These are phyloP conservation scores for Oreotrochilus melanogaster DNA, from an alignment of 2,113 vertebrate genomes.

Conservation along the genomic window DNA sequence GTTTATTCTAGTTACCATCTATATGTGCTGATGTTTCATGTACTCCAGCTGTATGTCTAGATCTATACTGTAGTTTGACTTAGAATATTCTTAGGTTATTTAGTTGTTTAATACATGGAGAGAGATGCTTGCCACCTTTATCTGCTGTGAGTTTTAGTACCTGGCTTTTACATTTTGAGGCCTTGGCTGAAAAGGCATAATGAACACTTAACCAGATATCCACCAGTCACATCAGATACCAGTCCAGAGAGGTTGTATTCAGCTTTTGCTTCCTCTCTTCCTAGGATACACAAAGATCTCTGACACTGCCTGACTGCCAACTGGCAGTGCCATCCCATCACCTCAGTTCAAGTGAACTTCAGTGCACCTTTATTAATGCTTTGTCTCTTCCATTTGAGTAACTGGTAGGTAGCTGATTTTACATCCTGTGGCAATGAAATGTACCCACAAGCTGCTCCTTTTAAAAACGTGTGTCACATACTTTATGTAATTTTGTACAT, in stretches of 20 bases:
- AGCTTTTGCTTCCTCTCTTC: not conserved
- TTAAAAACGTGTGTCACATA: fast-evolving
- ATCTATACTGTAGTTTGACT: not conserved
- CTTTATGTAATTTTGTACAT: not conserved
- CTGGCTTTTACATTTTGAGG: slow-evolving; percentile 7
- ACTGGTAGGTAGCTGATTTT: not conserved
- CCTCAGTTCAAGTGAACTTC: not conserved
- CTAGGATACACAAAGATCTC: not conserved
- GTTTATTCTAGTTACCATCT: not conserved
- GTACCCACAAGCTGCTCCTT: not conserved
- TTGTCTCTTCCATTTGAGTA: not conserved
- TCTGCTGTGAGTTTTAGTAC: not conserved
- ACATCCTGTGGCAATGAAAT: not conserved
- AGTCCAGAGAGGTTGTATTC: not conserved
- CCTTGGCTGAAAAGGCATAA: not conserved
- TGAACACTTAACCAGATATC: slow-evolving; percentile 3
- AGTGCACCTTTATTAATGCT: not conserved
- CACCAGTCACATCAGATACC: not conserved
- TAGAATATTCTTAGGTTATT: not conserved
- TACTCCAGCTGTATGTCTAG: not conserved
- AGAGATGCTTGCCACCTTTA: not conserved
- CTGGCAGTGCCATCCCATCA: not conserved
- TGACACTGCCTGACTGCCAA: slow-evolving; percentile 12
- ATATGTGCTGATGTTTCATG: not conserved
- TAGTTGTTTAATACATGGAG: not conserved